These are phyloP conservation scores for Chaetogeoica ovagalla DNA, from an alignment of 2,888 invertebrate genomes.

Conservation along the genomic window DNA sequence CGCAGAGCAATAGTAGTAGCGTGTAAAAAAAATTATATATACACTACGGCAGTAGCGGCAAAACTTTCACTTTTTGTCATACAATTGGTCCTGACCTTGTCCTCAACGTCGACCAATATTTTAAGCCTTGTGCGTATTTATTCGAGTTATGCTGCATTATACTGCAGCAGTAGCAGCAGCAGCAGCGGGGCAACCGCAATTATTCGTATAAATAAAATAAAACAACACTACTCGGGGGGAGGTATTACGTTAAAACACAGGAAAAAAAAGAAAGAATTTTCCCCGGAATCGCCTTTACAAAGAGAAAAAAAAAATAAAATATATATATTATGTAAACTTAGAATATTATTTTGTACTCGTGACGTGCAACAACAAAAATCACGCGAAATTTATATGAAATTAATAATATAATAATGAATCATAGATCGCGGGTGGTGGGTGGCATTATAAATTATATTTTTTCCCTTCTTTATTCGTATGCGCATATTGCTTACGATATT, in stretches of 20 bases:
- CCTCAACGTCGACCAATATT: slow-evolving; percentile 47
- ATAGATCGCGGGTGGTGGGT: neutral
- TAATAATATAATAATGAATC: slow-evolving; percentile 2
- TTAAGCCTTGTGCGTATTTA: slow-evolving; percentile 51
- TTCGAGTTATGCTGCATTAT: slow-evolving; percentile 39
- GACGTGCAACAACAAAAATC: neutral
- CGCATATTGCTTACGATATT: slow-evolving; percentile 45
- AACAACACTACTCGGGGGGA: neutral
- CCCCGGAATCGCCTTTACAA: no score
- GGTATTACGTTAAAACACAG: neutral
- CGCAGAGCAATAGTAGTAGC: slow-evolving; percentile 23
- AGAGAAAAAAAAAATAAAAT: no score
- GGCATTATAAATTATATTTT: neutral
- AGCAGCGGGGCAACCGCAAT: neutral
- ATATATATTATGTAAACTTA: no score
- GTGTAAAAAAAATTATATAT: slow-evolving; percentile 28
- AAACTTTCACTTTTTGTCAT: slow-evolving; percentile 53
- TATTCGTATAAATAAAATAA: neutral
- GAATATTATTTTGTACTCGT: neutral
- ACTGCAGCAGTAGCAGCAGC: no score
- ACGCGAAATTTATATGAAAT: slow-evolving; percentile 8
- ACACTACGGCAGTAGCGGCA: slow-evolving; percentile 22
- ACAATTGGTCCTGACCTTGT: slow-evolving; percentile 53
- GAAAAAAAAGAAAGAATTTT: no score
- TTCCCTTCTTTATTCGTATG: slow-evolving; percentile 35